Evolutionary conservation across 2,113 vertebrate genomes (phyloP).

Genomic region (Pogona vitticeps): DNA sequence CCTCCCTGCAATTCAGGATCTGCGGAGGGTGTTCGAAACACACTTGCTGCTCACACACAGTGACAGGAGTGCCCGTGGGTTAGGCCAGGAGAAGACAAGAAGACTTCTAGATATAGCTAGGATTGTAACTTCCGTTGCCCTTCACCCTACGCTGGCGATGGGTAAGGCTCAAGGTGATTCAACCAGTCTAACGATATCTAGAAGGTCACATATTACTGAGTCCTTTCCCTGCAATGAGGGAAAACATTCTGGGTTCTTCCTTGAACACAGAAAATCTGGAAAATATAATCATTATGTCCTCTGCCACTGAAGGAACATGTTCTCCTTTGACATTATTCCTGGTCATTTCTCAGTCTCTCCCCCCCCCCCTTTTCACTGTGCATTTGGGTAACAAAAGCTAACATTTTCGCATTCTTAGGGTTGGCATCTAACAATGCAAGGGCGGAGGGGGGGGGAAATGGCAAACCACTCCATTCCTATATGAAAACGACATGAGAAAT

Average conservation of each 20-base stretch:
- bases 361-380: conserved; percentile 16
- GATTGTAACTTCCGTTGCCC: no score
- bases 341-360: conserved; percentile 5
- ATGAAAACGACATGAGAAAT: conserved; percentile 49
- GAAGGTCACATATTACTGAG: no score
- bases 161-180: no score
- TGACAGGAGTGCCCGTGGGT: no score
- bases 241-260: neutral
- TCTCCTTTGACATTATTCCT: neutral
- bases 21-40: no score
- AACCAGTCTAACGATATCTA: no score
- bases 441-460: neutral
- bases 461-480: conserved; percentile 26
- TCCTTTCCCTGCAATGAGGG: no score
- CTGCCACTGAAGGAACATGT: neutral
- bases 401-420: neutral
- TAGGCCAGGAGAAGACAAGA: no score
- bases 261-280: neutral
- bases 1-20: no score
- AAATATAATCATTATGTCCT: neutral
- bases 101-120: no score
- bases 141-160: no score
- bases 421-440: conserved; percentile 24
- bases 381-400: neutral
- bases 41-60: no score